Evolutionary conservation across 2,888 invertebrate species (phyloP).

Genomic region (Macaria liturata): DNA sequence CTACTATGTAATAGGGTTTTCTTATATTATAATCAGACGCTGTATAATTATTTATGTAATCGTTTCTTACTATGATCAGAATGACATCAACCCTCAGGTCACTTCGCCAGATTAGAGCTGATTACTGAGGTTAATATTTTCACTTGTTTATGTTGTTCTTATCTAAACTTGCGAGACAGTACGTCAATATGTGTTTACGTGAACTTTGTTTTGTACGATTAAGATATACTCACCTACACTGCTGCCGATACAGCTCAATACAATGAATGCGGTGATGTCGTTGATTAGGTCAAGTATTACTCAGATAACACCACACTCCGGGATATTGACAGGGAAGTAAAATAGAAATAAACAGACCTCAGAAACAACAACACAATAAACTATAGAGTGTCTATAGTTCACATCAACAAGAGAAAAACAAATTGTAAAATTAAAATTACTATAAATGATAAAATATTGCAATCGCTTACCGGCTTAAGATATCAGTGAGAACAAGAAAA

Average conservation of each 20-base stretch:
- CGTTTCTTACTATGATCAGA: background rate
- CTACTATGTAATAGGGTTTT: too few species aligned
- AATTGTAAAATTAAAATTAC: too few species aligned
- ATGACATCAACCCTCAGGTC: slow-evolving; percentile 38
- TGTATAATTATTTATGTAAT: too few species aligned
- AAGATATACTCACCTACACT: slow-evolving; percentile 34
- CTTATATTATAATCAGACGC: too few species aligned
- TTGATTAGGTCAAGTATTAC: slow-evolving; percentile 37
- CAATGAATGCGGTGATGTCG: slow-evolving; percentile 51
- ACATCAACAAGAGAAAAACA: too few species aligned
- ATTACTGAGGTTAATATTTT: slow-evolving; percentile 32
- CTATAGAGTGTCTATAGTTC: too few species aligned
- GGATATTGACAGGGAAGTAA: background rate
- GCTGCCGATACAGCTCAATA: slow-evolving; percentile 24
- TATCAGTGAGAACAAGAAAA: too few species aligned
- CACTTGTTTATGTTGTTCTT: slow-evolving; percentile 43
- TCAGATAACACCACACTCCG: slow-evolving; percentile 7
- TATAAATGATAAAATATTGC: too few species aligned
- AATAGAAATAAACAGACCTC: too few species aligned
- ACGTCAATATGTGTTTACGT: slow-evolving; percentile 60
- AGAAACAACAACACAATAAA: too few species aligned
- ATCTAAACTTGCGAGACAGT: slow-evolving; percentile 45
- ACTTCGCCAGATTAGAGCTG: slow-evolving; percentile 31
- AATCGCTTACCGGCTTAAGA: too few species aligned
- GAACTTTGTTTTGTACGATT: slow-evolving; percentile 39